A percentile compares a stretch with the other conserved stretches of the same genome.
These are phyloP conservation scores for Pediacus dermestoides DNA, from an alignment of 2,888 invertebrate species.

Conservation along the genomic window DNA sequence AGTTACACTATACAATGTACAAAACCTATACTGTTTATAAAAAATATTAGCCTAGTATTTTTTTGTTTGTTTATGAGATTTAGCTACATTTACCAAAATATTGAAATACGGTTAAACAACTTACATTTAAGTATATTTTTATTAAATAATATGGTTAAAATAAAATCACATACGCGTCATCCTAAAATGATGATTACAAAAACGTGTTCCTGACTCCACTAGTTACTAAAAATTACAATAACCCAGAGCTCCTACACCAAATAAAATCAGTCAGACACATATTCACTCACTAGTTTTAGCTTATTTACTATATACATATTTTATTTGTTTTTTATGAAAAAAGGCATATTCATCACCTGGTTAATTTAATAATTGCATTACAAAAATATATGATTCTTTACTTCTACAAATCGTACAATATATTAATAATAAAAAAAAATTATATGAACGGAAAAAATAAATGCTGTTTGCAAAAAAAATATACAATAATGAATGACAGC, in stretches of 20 bases:
- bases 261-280: constrained; percentile 33
- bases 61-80: constrained; percentile 27
- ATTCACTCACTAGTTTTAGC: constrained; percentile 24
- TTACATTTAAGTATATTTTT: constrained; percentile 1
- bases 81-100: constrained; percentile 27
- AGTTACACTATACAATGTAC: constrained; percentile 50
- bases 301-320: constrained; percentile 39
- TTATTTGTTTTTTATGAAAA: constrained; percentile 42
- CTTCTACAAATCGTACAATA: no score
- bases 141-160: constrained; percentile 23
- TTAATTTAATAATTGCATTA: constrained; percentile 35
- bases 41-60: constrained; percentile 46
- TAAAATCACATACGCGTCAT: constrained; percentile 33
- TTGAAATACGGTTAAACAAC: constrained; percentile 22
- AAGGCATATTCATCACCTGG: constrained; percentile 50
- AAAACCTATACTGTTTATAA: constrained; percentile 48
- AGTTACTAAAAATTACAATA: constrained; percentile 27
- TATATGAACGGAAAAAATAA: no score
- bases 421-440: no score
- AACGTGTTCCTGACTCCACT: constrained; percentile 28
- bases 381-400: constrained; percentile 40
- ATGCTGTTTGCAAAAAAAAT: no score
- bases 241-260: constrained; percentile 42
- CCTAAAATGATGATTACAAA: constrained; percentile 28
- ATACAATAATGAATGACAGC: no score